Percentiles rank a stretch among this genome's conserved stretches.
phyloP scores from a whole-genome alignment of 2,888 invertebrate genomes.

The Timema podura region DNA sequence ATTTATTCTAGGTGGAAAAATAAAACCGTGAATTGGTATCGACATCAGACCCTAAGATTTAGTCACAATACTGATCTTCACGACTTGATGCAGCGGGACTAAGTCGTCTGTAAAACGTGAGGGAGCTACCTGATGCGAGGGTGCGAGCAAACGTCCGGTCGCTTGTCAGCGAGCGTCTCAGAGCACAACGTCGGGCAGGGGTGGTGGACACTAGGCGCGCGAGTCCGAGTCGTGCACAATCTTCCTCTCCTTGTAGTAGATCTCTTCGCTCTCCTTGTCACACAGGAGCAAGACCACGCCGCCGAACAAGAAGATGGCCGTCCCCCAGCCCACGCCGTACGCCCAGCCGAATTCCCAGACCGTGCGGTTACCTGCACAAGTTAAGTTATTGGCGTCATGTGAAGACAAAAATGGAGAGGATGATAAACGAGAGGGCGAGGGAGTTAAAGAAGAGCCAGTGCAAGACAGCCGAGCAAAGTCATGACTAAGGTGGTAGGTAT shows the following conservation, averaged over 20 bases:
- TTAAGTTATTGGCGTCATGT: no score
- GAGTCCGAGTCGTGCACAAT: slow-evolving; percentile 60
- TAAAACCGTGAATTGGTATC: no score
- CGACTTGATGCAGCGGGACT: no score
- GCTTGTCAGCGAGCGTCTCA: slow-evolving; percentile 39
- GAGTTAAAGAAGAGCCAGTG: no score
- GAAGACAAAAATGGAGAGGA: no score
- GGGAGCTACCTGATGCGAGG: not conserved
- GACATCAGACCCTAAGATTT: no score
- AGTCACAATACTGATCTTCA: no score
- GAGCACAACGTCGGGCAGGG: slow-evolving; percentile 67
- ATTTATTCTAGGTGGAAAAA: no score
- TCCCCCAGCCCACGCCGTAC: slow-evolving; percentile 97
- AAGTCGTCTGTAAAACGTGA: not conserved
- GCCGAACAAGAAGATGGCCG: slow-evolving; percentile 92
- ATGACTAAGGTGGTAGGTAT: no score
- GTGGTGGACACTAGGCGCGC: slow-evolving; percentile 62
- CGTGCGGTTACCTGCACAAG: slow-evolving; percentile 73
- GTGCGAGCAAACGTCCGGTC: slow-evolving; percentile 19
- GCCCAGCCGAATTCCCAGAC: slow-evolving; percentile 99
- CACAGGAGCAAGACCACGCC: slow-evolving; percentile 89
- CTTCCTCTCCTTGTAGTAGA: slow-evolving; percentile 96
- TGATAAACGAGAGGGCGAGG: no score
- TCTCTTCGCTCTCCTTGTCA: slow-evolving; percentile 97
- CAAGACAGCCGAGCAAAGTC: no score